phyloP scores from a whole-genome alignment of 2,888 invertebrate species.

The Netelia melanura region DNA sequence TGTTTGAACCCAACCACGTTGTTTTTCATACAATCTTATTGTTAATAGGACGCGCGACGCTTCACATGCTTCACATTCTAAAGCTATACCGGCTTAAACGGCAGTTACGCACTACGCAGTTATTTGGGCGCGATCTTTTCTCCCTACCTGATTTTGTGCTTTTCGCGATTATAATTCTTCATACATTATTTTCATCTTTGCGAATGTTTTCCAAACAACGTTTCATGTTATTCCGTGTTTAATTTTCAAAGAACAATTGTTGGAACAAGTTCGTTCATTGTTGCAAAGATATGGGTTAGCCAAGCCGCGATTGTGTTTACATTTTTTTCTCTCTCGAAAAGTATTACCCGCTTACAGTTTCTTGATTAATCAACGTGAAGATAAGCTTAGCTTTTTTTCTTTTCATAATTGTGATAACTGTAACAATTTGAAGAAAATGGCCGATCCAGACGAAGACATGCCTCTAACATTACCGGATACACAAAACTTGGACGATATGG shows the following conservation, averaged over 20 bases:
- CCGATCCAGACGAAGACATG: conserved; percentile 53
- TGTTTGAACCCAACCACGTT: not conserved
- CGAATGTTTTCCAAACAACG: not conserved
- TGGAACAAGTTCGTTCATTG: not conserved
- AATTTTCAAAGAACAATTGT: not conserved
- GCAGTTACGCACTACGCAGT: not conserved
- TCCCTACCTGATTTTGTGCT: not conserved
- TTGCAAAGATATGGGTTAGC: conserved; percentile 20
- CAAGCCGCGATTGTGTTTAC: not conserved
- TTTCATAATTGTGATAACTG: not conserved
- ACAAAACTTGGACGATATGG: conserved; percentile 74
- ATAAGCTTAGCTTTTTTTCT: not conserved
- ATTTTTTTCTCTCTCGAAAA: not conserved
- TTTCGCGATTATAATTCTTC: not conserved
- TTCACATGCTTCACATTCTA: not conserved
- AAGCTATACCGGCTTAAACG: not conserved
- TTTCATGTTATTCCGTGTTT: not conserved
- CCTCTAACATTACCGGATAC: conserved; percentile 77
- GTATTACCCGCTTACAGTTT: too few species aligned
- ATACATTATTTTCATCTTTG: not conserved
- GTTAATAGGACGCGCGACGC: not conserved
- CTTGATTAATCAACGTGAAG: not conserved
- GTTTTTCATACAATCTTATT: not conserved
- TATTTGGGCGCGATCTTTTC: not conserved
- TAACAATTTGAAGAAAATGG: conserved; percentile 29